Conservation (phyloP, 2,888 invertebrate genomes). For the Petrophora chlorosata region DNA sequence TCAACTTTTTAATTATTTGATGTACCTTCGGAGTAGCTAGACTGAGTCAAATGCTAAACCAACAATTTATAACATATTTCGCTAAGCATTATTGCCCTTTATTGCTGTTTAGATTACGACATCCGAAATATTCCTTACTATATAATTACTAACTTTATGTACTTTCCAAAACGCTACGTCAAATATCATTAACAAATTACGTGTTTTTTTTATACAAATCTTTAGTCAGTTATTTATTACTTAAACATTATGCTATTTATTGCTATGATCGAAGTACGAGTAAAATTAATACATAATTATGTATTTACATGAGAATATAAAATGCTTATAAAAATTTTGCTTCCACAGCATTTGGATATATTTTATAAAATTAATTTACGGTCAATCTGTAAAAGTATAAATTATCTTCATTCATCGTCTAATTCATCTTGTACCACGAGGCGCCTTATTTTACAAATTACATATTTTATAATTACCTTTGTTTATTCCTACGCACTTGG, state of each 20-base stretch:
- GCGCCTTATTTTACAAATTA: not conserved
- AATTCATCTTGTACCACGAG: constrained; percentile 2
- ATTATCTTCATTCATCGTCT: constrained; percentile 1
- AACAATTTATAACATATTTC: too few relatives aligned
- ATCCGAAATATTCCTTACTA: too few relatives aligned
- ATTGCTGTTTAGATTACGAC: too few relatives aligned
- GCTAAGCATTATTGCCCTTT: too few relatives aligned
- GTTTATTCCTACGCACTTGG: not conserved
- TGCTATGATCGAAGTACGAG: not conserved
- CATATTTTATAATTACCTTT: not conserved
- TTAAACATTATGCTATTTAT: constrained; percentile 2
- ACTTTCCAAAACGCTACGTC: too few relatives aligned
- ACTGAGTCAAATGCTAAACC: too few relatives aligned
- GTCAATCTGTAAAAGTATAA: constrained; percentile 5
- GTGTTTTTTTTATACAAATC: not conserved
- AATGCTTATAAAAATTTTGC: not conserved
- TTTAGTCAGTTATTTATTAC: not conserved
- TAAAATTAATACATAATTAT: not conserved
- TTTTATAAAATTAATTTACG: not conserved
- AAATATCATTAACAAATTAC: not conserved
- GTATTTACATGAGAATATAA: not conserved
- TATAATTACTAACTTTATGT: too few relatives aligned
- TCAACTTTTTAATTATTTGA: too few relatives aligned
- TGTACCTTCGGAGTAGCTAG: too few relatives aligned
- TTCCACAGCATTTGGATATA: not conserved